Evolutionary conservation across 2,113 vertebrate genomes (phyloP), one percentile per base, ranked within the genome.

Genomic region (Pipa parva): DNA sequence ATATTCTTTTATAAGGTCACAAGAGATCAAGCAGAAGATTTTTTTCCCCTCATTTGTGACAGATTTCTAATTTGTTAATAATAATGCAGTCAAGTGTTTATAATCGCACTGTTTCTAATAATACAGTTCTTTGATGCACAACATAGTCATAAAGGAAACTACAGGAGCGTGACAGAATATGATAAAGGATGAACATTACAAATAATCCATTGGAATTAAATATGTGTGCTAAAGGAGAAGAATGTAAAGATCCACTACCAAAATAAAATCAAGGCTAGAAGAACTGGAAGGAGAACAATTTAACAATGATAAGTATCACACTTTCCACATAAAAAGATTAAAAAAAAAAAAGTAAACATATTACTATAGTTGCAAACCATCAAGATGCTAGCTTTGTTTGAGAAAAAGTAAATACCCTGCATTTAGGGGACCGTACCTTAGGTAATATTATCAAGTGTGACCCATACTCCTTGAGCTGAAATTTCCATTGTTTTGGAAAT

Each of bases 241-340:
- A 42, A 42, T 42, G n/a, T 42, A 42, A 13, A 42, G 39, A n/a
- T n/a, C n/a, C 17, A n/a, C 13, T 15, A 42, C 7, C 3, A 17
- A 42, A 42, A 7, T 13, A 42, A n/a, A 36, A 42, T 15, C 39
- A 42, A n/a, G 15, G 39, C 13, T 42, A 4, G 39, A 42, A 42
- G n/a, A 17, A 42, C 13, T 42, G 4, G 39, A 42, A 42, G n/a
- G 39, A 42, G 39, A 91, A 88, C 87, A 85, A 88, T 88, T 91
- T 85, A 74, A 77, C 78, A 77, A 85, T 83, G 77, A 80, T 78
- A 73, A 83, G 86, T 83, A 84, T 80, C 85, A 86, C 87, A 87
- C 83, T 88, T 84, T 85, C 80, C 29, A 31, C n/a, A n/a, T n/a
- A n/a, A n/a, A n/a, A n/a, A n/a, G n/a, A n/a, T n/a, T n/a, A n/a